These are phyloP conservation scores for Amphimedon queenslandica DNA, from an alignment of 37 sponge, comb jelly and placozoan species.

Conservation along the genomic window DNA sequence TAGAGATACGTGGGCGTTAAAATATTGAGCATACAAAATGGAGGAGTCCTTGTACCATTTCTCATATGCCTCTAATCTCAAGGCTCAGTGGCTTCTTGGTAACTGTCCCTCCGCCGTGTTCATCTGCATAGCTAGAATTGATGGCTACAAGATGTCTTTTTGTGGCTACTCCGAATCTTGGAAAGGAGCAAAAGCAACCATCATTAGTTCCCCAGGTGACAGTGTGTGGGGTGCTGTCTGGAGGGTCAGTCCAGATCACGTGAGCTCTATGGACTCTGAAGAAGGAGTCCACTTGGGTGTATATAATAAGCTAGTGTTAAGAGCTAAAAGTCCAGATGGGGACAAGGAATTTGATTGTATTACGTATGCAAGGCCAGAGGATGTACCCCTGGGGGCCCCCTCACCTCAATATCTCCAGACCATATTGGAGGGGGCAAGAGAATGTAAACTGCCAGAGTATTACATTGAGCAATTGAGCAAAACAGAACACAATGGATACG, in stretches of 20 bases:
- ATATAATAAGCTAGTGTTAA: background rate
- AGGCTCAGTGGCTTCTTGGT: background rate
- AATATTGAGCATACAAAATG: too few relatives aligned
- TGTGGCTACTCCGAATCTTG: background rate
- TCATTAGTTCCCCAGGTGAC: background rate
- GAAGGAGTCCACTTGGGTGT: background rate
- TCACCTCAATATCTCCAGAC: slow-evolving; percentile 22
- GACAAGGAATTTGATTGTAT: background rate
- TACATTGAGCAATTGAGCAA: slow-evolving; percentile 9
- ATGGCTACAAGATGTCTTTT: slow-evolving; percentile 9
- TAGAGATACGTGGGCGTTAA: too few relatives aligned
- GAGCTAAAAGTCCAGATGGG: background rate
- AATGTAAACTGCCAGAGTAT: slow-evolving; percentile 5
- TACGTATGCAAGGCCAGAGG: background rate
- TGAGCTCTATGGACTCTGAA: slow-evolving; percentile 2
- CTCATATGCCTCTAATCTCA: slow-evolving; percentile 25
- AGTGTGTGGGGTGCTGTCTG: slow-evolving; percentile 20
- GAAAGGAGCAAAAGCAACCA: slow-evolving; percentile 27
- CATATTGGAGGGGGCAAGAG: slow-evolving; percentile 15
- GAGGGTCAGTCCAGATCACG: slow-evolving; percentile 2
- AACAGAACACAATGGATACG: slow-evolving; percentile 21
- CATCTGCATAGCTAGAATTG: background rate
- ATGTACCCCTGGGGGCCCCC: background rate
- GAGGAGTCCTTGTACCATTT: too few relatives aligned
- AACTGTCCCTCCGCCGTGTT: slow-evolving; percentile 23